phyloP scores from a whole-genome alignment of 2,797 vertebrate genomes.

The Phoebastria nigripes region DNA sequence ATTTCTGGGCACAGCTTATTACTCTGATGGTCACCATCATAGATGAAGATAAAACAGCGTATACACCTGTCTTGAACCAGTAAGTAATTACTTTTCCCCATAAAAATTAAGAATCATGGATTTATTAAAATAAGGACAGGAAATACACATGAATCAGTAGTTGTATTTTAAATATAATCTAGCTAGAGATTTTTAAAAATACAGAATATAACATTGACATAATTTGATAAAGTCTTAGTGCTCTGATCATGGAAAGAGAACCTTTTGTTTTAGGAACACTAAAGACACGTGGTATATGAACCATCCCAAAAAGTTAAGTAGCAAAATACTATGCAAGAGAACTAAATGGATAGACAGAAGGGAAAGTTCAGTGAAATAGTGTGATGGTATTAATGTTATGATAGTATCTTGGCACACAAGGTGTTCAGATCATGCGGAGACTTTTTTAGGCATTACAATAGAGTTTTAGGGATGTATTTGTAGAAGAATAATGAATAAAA shows the following conservation, averaged over 20 bases:
- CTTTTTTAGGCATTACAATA: background rate
- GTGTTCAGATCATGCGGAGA: background rate
- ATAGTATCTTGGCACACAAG: background rate
- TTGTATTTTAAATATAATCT: background rate
- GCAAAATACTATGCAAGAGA: background rate
- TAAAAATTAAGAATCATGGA: background rate
- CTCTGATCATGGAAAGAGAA: background rate
- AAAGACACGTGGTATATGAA: background rate
- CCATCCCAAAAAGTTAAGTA: background rate
- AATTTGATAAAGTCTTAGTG: background rate
- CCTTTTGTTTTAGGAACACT: background rate
- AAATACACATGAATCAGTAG: background rate
- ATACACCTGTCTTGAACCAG: constrained; percentile 96
- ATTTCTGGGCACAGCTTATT: constrained; percentile 98
- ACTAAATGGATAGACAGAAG: background rate
- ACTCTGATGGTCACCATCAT: constrained; percentile 97
- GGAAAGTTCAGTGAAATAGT: background rate
- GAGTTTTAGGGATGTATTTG: background rate
- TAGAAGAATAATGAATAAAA: background rate
- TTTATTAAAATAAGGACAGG: background rate
- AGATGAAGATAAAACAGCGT: constrained; percentile 94
- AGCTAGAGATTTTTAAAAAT: background rate
- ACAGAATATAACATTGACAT: background rate
- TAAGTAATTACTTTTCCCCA: constrained; percentile 72
- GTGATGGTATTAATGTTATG: background rate